A percentile compares a stretch with the other conserved stretches of the same genome.
phyloP scores from a whole-genome alignment of 2,888 invertebrate species.

The Heliconius erato region DNA sequence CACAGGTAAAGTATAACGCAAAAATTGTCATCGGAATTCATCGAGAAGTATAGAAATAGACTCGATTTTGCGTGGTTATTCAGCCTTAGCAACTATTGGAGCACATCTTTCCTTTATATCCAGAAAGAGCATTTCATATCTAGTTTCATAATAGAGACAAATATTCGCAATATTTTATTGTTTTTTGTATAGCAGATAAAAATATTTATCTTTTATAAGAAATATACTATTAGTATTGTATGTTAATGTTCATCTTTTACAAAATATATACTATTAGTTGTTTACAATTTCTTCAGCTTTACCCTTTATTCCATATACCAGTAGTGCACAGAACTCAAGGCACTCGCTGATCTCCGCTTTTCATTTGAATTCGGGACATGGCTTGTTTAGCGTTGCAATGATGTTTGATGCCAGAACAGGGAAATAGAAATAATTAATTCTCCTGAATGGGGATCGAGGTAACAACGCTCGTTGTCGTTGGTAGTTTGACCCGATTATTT shows the following conservation, averaged over 20 bases:
- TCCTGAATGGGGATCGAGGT: too few species aligned
- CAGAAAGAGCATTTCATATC: constrained; percentile 35
- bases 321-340: too few species aligned
- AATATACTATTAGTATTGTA: background rate
- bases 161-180: constrained; percentile 25
- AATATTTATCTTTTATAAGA: background rate
- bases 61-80: constrained; percentile 43
- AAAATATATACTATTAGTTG: background rate
- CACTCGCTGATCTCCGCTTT: background rate
- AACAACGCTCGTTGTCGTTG: too few species aligned
- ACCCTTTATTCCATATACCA: too few species aligned
- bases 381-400: background rate
- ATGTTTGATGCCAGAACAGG: too few species aligned
- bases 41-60: constrained; percentile 30
- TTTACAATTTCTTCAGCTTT: background rate
- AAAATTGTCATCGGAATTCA: constrained; percentile 28
- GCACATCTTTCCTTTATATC: constrained; percentile 36
- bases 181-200: background rate
- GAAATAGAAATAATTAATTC: too few species aligned
- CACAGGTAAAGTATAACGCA: background rate
- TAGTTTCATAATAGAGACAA: constrained; percentile 24
- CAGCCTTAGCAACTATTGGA: constrained; percentile 43
- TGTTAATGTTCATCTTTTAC: too few species aligned
- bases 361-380: background rate
- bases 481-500: too few species aligned